Conservation (phyloP, 2,797 vertebrate genomes). For the Dryobates pubescens region DNA sequence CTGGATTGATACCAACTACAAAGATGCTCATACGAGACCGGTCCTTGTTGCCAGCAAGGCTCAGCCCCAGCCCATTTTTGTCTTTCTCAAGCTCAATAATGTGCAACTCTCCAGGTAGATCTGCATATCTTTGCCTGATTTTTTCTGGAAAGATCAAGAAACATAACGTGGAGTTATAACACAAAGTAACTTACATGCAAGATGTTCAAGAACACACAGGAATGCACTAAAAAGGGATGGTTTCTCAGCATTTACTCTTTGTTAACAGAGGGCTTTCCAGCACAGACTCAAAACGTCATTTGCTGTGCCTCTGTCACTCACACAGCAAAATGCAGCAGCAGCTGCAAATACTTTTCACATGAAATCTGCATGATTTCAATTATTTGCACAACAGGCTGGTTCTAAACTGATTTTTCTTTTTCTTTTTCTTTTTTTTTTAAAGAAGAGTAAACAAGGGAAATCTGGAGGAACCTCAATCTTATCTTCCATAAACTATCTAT, state of each 20-base stretch:
- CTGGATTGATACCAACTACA: constrained; percentile 90
- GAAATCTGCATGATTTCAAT: neutral
- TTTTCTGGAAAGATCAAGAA: constrained; percentile 81
- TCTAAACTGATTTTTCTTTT: neutral
- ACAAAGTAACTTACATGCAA: neutral
- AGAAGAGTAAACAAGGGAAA: constrained; percentile 18
- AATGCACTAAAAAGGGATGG: neutral
- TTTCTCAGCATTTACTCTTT: neutral
- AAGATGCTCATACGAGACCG: constrained; percentile 93
- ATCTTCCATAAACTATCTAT: neutral
- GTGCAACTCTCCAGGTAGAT: constrained; percentile 89
- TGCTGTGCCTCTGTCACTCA: neutral
- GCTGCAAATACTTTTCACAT: neutral
- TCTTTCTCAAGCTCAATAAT: constrained; percentile 95
- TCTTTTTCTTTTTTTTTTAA: neutral
- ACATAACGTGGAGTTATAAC: neutral
- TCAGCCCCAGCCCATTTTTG: constrained; percentile 91
- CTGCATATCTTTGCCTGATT: constrained; percentile 92
- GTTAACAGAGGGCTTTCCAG: neutral
- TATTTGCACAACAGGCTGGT: neutral
- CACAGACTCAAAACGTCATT: neutral
- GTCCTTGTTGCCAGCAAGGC: constrained; percentile 94
- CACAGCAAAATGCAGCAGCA: neutral
- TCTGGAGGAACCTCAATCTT: neutral
- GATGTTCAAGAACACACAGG: neutral